Base-by-base conservation (phyloP, 2,113 vertebrate species). In the Hippocampus barbouri region DNA sequence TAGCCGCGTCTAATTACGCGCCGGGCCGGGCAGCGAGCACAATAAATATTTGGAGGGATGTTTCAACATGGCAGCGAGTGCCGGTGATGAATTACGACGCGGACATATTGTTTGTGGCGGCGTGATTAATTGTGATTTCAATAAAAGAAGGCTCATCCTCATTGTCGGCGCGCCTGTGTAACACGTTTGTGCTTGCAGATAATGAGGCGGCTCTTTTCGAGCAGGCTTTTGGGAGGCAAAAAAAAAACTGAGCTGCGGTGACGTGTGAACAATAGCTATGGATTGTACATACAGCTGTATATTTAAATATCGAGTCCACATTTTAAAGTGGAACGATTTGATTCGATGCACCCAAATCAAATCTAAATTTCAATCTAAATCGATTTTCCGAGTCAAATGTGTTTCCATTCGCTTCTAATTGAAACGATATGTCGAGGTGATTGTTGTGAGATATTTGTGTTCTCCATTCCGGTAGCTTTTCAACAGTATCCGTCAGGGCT, bases 71-170 rank as follows among this genome's bases (percentile, higher is more conserved):
- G 62, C 66, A 70, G 69, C 20, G n/a, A 45, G 27, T 20, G 45
- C 4, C 8, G 45, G 56, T 77, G 80, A 88, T 89, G 71, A 87
- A 86, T 87, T 78, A 79, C 83, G 25, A 40, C 9, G 18, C 23
- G 0, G 71, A 59, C 73, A 20, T 74, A 63, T 78, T 81, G 75
- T 87, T 80, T 76, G 71, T 41, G 76, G 67, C 74, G 18, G 53
- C 41, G 51, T 84, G 87, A 90, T 86, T 91, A 89, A 91, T 87
- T 77, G 47, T 18, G 56, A 83, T 83, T 79, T 78, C 77, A 88
- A 88, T 83, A 84, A 86, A 87, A 54, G 49, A 75, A 77, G 83
- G 71, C 41, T 21, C 8, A 23, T 56, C 61, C 43, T 66, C 75
- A 76, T 80, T 85, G 75, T 86, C 69, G 66, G 11, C 43, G 11